Percentiles rank a stretch among this genome's conserved stretches.
These are phyloP conservation scores for Epiblema foenella DNA, from an alignment of 2,888 invertebrate species.

Conservation along the genomic window DNA sequence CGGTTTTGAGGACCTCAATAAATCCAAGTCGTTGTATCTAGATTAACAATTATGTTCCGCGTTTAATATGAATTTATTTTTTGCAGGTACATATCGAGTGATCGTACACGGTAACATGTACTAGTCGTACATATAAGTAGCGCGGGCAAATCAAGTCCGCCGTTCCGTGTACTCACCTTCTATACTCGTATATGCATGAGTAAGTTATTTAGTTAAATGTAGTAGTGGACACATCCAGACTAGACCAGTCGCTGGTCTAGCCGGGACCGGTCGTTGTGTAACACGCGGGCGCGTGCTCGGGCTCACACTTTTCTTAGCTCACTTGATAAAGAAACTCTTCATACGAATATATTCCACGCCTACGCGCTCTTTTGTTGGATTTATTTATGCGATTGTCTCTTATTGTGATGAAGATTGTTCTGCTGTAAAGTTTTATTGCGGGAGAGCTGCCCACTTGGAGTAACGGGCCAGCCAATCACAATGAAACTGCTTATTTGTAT, in stretches of 20 bases:
- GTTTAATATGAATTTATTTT: constrained; percentile 29
- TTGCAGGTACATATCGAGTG: constrained; percentile 25
- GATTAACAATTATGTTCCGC: constrained; percentile 33
- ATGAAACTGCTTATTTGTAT: constrained; percentile 46
- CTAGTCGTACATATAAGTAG: constrained; percentile 13
- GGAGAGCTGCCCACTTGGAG: constrained; percentile 37
- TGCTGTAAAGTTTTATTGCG: constrained; percentile 41
- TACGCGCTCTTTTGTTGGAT: constrained; percentile 36
- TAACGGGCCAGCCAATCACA: constrained; percentile 46
- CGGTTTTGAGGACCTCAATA: constrained; percentile 29
- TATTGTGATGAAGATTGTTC: constrained; percentile 40
- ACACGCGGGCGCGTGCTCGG: constrained; percentile 46
- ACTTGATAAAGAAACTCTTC: constrained; percentile 39
- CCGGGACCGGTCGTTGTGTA: constrained; percentile 50
- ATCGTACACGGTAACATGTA: constrained; percentile 9
- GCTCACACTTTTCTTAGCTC: constrained; percentile 42
- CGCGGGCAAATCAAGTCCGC: constrained; percentile 33
- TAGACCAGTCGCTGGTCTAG: constrained; percentile 44
- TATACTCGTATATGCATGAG: constrained; percentile 41
- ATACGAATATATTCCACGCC: constrained; percentile 42
- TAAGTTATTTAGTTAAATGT: constrained; percentile 44
- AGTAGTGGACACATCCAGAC: constrained; percentile 46
- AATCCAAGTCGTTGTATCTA: constrained; percentile 31
- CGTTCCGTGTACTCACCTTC: constrained; percentile 34
- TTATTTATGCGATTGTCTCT: constrained; percentile 42